phyloP scores from a whole-genome alignment of 1,140 invertebrate species.

The Heliconius hewitsoni region DNA sequence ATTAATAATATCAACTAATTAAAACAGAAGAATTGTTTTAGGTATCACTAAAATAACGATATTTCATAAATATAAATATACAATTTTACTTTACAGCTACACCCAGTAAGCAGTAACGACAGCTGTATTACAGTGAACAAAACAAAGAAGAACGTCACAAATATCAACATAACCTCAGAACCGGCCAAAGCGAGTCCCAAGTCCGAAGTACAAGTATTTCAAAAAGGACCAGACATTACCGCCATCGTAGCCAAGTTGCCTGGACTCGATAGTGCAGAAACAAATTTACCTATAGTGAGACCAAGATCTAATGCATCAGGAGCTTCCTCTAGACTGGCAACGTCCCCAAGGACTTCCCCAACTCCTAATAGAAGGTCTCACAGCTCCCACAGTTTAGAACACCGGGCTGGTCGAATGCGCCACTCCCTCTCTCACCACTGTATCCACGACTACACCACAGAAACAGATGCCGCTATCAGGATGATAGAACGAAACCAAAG shows the following conservation, averaged over 20 bases:
- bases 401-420: slow-evolving; percentile 70
- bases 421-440: slow-evolving; percentile 77
- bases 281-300: slow-evolving; percentile 74
- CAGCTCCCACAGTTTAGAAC: slow-evolving; percentile 77
- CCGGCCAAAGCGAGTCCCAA: slow-evolving; percentile 61
- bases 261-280: slow-evolving; percentile 80
- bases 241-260: slow-evolving; percentile 82
- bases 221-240: slow-evolving; percentile 79
- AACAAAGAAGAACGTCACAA: slow-evolving; percentile 82
- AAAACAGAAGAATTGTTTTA: background rate
- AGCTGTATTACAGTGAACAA: slow-evolving; percentile 79
- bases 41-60: background rate
- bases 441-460: slow-evolving; percentile 81
- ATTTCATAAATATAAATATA: background rate
- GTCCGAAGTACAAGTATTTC: slow-evolving; percentile 84
- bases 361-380: slow-evolving; percentile 64
- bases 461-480: slow-evolving; percentile 81
- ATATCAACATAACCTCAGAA: slow-evolving; percentile 82
- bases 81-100: slow-evolving; percentile 60
- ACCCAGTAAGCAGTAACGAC: slow-evolving; percentile 64
- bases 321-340: slow-evolving; percentile 75
- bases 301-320: slow-evolving; percentile 82
- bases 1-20: too few relatives aligned
- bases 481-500: slow-evolving; percentile 80
- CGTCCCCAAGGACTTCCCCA: slow-evolving; percentile 62